These are phyloP conservation scores for Rhyzopertha dominica DNA, from an alignment of 1,140 invertebrate genomes.

Conservation along the genomic window DNA sequence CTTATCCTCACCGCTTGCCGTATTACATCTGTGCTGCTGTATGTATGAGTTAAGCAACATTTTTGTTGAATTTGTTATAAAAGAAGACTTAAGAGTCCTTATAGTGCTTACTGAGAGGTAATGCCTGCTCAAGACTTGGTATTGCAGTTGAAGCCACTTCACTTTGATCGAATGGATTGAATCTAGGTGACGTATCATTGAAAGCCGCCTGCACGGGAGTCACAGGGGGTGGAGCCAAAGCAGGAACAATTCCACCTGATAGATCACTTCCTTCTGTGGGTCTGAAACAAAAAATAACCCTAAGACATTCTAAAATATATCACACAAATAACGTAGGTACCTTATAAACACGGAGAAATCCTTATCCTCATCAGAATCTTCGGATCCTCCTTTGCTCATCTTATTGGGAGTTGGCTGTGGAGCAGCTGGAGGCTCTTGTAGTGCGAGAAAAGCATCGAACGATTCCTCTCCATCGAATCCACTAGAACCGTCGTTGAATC, in stretches of 20 bases:
- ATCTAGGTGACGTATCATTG: conserved; percentile 49
- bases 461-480: conserved; percentile 53
- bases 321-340: conserved; percentile 45
- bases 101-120: conserved; percentile 36
- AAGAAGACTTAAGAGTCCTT: too few relatives aligned
- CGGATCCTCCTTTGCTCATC: conserved; percentile 60
- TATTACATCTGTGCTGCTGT: too few relatives aligned
- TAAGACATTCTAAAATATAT: too few relatives aligned
- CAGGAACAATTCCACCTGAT: conserved; percentile 55
- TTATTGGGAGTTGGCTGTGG: conserved; percentile 53
- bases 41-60: too few relatives aligned
- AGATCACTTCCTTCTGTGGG: conserved; percentile 51
- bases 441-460: conserved; percentile 78
- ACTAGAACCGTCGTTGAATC: conserved; percentile 17
- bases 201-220: conserved; percentile 52
- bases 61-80: too few relatives aligned
- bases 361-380: conserved; percentile 69
- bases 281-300: conserved; percentile 45
- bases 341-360: conserved; percentile 77
- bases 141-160: conserved; percentile 47
- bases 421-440: conserved; percentile 65
- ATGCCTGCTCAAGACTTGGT: conserved; percentile 22
- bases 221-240: conserved; percentile 68
- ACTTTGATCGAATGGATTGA: conserved; percentile 72
- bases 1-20: too few relatives aligned